Percentiles rank a stretch among this genome's conserved stretches.
These are phyloP conservation scores for Gisinianus flammeolus DNA, from an alignment of 2,888 invertebrate species.

Conservation along the genomic window DNA sequence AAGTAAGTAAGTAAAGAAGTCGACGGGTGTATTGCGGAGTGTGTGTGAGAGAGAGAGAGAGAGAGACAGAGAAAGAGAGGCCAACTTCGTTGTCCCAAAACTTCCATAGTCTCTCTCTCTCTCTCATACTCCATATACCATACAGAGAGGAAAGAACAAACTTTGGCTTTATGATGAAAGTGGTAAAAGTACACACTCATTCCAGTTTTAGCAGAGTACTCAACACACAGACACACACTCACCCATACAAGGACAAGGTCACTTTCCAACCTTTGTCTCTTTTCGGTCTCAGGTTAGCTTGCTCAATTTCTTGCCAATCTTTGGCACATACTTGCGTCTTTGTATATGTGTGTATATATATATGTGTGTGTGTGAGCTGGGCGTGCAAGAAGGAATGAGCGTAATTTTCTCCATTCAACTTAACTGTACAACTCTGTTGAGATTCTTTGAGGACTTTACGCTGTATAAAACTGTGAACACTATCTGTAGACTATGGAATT, in stretches of 20 bases:
- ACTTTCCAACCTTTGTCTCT: slow-evolving; percentile 44
- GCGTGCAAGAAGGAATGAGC: background rate
- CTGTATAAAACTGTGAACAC: background rate
- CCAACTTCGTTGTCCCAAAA: slow-evolving; percentile 35
- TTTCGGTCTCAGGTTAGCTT: slow-evolving; percentile 23
- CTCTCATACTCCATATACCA: background rate
- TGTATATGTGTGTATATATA: background rate
- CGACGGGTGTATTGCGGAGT: slow-evolving; percentile 36
- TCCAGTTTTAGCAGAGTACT: slow-evolving; percentile 35
- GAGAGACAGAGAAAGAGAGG: background rate
- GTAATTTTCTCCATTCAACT: background rate
- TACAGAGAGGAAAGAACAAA: slow-evolving; percentile 31
- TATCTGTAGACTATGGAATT: too few species aligned
- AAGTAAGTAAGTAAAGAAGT: slow-evolving; percentile 44
- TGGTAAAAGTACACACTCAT: slow-evolving; percentile 49
- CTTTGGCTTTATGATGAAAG: slow-evolving; percentile 51
- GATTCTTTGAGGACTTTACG: background rate
- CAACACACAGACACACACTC: background rate
- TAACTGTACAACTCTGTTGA: background rate
- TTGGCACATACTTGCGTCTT: too few species aligned
- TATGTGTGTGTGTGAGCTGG: background rate
- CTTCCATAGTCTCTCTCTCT: background rate
- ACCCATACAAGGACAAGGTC: slow-evolving; percentile 48
- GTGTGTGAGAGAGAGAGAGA: slow-evolving; percentile 2
- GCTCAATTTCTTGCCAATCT: slow-evolving; percentile 32